phyloP scores from a whole-genome alignment of 2,113 vertebrate genomes.

The Nycticryphes semicollaris region DNA sequence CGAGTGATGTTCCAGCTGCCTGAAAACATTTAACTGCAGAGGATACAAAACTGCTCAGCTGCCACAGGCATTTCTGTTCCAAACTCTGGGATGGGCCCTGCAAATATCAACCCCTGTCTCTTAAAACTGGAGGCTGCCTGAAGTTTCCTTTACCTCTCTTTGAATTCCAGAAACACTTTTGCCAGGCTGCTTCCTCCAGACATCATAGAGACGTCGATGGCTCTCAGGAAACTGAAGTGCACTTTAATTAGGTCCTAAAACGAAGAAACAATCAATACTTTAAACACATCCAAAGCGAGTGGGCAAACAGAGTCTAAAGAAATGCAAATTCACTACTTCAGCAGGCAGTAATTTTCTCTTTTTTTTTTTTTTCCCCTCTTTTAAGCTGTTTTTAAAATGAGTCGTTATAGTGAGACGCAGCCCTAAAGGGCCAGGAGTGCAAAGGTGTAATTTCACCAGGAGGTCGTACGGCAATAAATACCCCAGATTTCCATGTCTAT shows the following conservation, averaged over 20 bases:
- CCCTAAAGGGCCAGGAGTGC: not conserved
- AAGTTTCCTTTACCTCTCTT: constrained; percentile 83
- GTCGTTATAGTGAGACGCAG: fast-evolving
- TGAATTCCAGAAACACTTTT: constrained; percentile 96
- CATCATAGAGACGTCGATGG: constrained; percentile 90
- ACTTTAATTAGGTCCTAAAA: constrained; percentile 91
- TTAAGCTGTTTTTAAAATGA: not conserved
- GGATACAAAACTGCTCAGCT: not conserved
- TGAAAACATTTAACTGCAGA: not conserved
- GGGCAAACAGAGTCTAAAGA: constrained; percentile 5
- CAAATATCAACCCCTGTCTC: not conserved
- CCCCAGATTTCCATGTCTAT: not conserved
- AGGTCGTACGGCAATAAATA: not conserved
- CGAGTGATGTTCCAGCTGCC: not conserved
- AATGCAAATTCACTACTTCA: not conserved
- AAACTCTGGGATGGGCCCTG: not conserved
- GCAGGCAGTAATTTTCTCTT: not conserved
- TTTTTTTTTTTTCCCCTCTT: not conserved
- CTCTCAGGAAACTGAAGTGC: constrained; percentile 88
- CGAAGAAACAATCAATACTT: not conserved
- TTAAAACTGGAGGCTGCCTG: not conserved
- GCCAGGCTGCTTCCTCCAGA: constrained; percentile 85
- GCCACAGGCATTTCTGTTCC: not conserved
- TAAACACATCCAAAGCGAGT: not conserved
- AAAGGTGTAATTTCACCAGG: not conserved